These are phyloP conservation scores for Desoria tigrina DNA, from an alignment of 2,888 invertebrate genomes.

Conservation along the genomic window DNA sequence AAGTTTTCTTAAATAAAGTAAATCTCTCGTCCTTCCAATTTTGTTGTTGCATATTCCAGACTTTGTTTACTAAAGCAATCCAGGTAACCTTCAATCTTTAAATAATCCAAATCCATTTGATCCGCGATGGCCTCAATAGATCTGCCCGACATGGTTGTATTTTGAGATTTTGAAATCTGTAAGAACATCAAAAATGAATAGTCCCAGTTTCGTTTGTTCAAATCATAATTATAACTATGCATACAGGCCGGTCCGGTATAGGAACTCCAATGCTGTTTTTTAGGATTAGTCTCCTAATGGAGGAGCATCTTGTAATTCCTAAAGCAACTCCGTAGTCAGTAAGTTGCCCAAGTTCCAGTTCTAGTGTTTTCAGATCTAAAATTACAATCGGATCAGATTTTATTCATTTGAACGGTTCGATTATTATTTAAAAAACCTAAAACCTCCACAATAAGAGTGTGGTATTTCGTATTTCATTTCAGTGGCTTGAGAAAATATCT, in stretches of 20 bases:
- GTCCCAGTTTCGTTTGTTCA: too few species aligned
- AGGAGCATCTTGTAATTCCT: slow-evolving; percentile 33
- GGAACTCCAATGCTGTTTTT: slow-evolving; percentile 22
- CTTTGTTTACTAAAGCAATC: slow-evolving; percentile 23
- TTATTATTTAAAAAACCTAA: too few species aligned
- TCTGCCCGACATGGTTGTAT: slow-evolving; percentile 22
- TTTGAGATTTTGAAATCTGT: slow-evolving; percentile 12
- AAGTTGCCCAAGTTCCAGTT: slow-evolving; percentile 31
- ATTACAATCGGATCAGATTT: too few species aligned
- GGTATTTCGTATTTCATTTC: too few species aligned
- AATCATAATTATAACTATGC: too few species aligned
- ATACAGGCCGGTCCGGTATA: too few species aligned
- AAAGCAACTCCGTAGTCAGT: slow-evolving; percentile 35
- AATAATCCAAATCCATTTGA: slow-evolving; percentile 28
- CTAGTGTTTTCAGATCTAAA: slow-evolving; percentile 29
- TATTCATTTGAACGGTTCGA: neutral
- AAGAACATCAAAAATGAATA: slow-evolving; percentile 4
- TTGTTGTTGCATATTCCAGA: slow-evolving; percentile 15
- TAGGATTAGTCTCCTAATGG: slow-evolving; percentile 23
- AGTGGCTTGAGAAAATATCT: too few species aligned
- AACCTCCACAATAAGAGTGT: too few species aligned
- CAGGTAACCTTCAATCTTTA: slow-evolving; percentile 36
- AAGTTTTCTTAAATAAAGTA: neutral
- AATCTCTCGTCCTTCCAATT: slow-evolving; percentile 18
- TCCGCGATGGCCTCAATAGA: slow-evolving; percentile 23